A percentile compares a stretch with the other conserved stretches of the same genome.
These are phyloP conservation scores for Notocelia uddmanniana DNA, from an alignment of 2,888 invertebrate species.

Conservation along the genomic window DNA sequence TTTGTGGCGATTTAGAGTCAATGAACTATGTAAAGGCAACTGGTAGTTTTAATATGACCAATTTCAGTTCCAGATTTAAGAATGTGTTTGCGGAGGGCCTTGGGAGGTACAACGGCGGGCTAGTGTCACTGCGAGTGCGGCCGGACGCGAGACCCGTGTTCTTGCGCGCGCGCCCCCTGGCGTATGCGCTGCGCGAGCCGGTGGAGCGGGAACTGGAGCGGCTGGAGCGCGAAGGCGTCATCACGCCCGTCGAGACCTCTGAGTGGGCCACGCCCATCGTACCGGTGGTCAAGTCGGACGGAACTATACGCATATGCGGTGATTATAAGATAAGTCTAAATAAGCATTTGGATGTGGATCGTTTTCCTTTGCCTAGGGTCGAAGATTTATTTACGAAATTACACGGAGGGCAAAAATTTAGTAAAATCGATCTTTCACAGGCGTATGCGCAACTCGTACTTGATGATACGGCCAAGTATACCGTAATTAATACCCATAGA, in stretches of 20 bases:
- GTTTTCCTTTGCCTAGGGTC: neutral
- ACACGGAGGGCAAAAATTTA: neutral
- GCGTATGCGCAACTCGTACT: neutral
- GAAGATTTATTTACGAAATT: neutral
- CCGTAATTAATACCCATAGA: neutral
- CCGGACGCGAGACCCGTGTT: too few species aligned
- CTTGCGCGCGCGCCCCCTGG: too few species aligned
- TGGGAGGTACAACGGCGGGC: neutral
- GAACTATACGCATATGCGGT: neutral
- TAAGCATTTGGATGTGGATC: neutral
- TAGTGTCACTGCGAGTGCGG: neutral
- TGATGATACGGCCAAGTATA: neutral
- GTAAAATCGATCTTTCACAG: neutral
- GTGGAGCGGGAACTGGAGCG: neutral
- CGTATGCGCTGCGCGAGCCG: too few species aligned
- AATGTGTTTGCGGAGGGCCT: neutral
- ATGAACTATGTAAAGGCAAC: too few species aligned
- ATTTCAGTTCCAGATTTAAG: neutral
- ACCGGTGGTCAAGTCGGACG: neutral
- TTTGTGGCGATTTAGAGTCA: too few species aligned
- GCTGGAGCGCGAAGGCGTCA: neutral
- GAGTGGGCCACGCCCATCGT: neutral
- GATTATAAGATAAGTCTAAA: constrained; percentile 5
- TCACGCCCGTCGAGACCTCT: neutral
- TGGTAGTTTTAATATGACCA: too few species aligned